Evolutionary conservation across 2,888 invertebrate species (phyloP).

Genomic region (Tenodera sinensis): DNA sequence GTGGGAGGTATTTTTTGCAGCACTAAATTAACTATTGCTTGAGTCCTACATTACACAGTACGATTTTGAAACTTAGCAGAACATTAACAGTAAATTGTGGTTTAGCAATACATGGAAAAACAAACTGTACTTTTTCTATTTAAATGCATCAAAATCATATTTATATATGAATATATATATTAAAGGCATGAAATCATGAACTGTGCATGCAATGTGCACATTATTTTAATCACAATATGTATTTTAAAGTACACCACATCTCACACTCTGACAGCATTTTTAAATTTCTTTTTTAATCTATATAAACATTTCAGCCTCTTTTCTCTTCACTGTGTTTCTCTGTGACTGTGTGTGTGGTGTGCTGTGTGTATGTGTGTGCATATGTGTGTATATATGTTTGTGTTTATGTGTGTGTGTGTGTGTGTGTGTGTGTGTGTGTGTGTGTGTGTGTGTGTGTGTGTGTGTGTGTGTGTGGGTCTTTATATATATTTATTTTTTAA

Average conservation of each 20-base stretch:
- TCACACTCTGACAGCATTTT: not conserved
- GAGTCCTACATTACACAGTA: not conserved
- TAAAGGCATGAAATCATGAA: not conserved
- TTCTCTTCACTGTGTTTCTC: not conserved
- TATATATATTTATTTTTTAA: not conserved
- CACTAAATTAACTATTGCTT: not conserved
- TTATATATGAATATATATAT: no score
- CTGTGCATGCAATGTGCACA: not conserved
- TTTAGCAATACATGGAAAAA: not conserved
- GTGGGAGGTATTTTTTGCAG: not conserved
- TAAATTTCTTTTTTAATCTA: not conserved
- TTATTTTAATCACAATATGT: not conserved
- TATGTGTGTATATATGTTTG: not conserved
- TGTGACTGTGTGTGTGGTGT: not conserved
- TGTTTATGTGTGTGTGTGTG: not conserved
- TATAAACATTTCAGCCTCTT: not conserved
- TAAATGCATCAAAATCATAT: not conserved
- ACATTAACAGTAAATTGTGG: not conserved
- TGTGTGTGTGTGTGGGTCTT: not conserved
- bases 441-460: not conserved
- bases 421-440: not conserved
- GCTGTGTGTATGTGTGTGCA: not conserved
- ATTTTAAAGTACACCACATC: not conserved
- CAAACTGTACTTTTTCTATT: not conserved
- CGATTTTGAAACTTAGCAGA: not conserved